These are phyloP conservation scores for Rhingia rostrata DNA, from an alignment of 2,888 invertebrate species.

Conservation along the genomic window DNA sequence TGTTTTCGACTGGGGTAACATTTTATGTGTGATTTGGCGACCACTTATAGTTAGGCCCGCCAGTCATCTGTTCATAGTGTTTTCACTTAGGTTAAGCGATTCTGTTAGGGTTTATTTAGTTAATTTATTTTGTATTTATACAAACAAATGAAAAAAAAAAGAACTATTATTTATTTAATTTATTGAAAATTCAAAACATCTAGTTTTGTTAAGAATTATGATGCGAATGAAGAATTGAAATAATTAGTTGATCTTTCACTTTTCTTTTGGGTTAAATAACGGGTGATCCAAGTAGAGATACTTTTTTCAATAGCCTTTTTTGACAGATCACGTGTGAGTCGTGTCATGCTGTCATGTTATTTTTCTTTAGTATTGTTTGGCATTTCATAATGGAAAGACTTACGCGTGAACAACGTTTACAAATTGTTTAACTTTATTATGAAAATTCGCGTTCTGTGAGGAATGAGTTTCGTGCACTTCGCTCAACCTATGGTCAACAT, in stretches of 20 bases:
- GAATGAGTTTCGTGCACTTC: too few species aligned
- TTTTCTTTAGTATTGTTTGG: too few species aligned
- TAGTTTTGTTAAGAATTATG: slow-evolving; percentile 21
- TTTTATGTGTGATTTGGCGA: slow-evolving; percentile 56
- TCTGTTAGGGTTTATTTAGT: slow-evolving; percentile 53
- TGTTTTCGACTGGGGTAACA: slow-evolving; percentile 70
- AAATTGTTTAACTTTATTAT: too few species aligned
- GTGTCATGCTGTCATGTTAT: too few species aligned
- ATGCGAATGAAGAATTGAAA: slow-evolving; percentile 7
- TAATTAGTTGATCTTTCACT: not conserved
- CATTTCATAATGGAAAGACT: too few species aligned
- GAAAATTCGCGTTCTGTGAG: too few species aligned
- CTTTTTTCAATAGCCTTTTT: too few species aligned
- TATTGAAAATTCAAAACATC: slow-evolving; percentile 39
- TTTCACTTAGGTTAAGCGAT: slow-evolving; percentile 62
- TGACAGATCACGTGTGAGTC: too few species aligned
- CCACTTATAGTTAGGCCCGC: slow-evolving; percentile 39
- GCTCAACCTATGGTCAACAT: too few species aligned
- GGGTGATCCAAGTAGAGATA: not conserved
- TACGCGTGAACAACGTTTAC: too few species aligned
- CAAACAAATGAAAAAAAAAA: not conserved
- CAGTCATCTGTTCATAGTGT: slow-evolving; percentile 64
- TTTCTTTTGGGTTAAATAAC: not conserved
- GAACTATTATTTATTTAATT: slow-evolving; percentile 71
- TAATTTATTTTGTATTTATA: slow-evolving; percentile 70